Percentiles rank a stretch among this genome's conserved stretches.
phyloP scores from a whole-genome alignment of 2,113 vertebrate genomes.

The Philantomba maxwellii region DNA sequence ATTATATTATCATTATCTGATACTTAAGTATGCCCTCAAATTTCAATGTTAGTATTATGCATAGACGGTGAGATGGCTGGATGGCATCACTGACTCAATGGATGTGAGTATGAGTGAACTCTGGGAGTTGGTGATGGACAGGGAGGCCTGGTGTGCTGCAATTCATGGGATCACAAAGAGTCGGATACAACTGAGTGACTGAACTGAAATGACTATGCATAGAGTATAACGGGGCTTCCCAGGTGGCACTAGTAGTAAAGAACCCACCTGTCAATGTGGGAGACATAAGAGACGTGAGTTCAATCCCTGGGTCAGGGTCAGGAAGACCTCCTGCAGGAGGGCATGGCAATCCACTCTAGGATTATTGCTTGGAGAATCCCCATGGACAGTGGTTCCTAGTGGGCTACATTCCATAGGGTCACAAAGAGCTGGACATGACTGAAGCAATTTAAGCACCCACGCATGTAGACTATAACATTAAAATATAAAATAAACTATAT shows the following conservation, averaged over 20 bases:
- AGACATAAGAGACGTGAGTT: neutral
- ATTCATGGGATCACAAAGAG: too few relatives aligned
- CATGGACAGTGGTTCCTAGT: neutral
- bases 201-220: neutral
- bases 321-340: neutral
- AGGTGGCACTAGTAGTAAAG: neutral
- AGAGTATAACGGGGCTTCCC: neutral
- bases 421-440: neutral
- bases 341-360: neutral
- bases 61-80: neutral
- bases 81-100: too few relatives aligned
- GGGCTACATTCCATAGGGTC: neutral
- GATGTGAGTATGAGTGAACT: too few relatives aligned
- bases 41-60: neutral
- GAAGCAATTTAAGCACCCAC: neutral
- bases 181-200: fast-evolving
- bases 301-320: neutral
- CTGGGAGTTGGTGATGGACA: too few relatives aligned
- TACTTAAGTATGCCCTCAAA: neutral
- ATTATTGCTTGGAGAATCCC: neutral
- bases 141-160: too few relatives aligned
- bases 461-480: neutral
- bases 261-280: neutral
- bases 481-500: neutral
- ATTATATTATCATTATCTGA: neutral